phyloP scores from a whole-genome alignment of 2,888 invertebrate species.

The Sesamia inferens region DNA sequence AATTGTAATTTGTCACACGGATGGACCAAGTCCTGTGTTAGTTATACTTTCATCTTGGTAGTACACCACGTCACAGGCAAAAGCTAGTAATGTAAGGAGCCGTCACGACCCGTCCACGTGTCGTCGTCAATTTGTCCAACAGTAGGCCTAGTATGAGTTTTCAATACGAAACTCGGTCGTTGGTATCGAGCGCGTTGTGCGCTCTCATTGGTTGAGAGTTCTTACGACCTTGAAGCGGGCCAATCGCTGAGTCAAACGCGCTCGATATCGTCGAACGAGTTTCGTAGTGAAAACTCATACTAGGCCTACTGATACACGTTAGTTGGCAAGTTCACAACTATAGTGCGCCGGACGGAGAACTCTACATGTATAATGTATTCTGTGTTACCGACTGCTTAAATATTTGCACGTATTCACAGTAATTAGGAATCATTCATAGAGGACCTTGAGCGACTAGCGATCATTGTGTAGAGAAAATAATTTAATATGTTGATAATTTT shows the following conservation, averaged over 20 bases:
- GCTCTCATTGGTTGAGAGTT: too few species aligned
- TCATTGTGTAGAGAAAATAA: too few species aligned
- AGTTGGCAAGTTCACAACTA: slow-evolving; percentile 30
- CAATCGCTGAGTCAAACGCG: too few species aligned
- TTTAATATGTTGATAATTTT: neutral
- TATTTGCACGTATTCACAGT: neutral
- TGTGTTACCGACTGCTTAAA: neutral
- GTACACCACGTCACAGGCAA: neutral
- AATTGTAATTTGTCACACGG: neutral
- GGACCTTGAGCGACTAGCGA: slow-evolving; percentile 24
- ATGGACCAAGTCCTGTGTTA: neutral
- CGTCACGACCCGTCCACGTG: neutral
- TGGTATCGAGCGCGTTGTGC: too few species aligned
- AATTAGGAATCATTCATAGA: slow-evolving; percentile 1
- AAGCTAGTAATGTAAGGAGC: neutral
- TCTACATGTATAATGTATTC: too few species aligned
- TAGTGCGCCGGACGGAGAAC: neutral
- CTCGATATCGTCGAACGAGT: too few species aligned
- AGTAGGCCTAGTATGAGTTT: too few species aligned
- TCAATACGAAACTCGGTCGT: too few species aligned
- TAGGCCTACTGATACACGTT: too few species aligned
- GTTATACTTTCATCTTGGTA: neutral
- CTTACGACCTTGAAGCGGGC: too few species aligned
- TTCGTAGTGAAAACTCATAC: too few species aligned
- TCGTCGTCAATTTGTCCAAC: neutral